Base-by-base conservation (phyloP, 2,888 invertebrate species). In the Abrostola triplasia region DNA sequence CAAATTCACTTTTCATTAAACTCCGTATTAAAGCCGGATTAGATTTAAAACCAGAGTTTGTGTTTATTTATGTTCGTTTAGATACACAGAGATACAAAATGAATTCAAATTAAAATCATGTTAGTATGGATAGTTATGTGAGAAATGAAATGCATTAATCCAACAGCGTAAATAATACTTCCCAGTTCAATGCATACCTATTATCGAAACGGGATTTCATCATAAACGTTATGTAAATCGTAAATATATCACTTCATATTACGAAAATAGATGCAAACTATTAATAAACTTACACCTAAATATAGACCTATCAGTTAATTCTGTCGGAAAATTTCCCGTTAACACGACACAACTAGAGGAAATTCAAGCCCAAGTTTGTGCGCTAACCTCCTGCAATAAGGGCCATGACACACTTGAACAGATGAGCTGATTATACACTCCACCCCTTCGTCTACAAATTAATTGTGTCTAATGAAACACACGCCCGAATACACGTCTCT, bases 391-490 rank as follows among this genome's bases (percentile, higher is more conserved):
- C 24, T 2, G 42, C 13, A 66, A 79, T 80, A 80, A 69, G 67
- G 55, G 37, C 35, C 54, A 55, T 58, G 57, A 49, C 38, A 64
- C 69, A 49, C 41, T 38, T 37, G 9, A 60, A 61, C 48, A 70
- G 70, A 73, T 65, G 67, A 76, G 75, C 66, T 77, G 73, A 77
- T 77, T 67, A 79, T 66, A 68, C 49, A 65, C 76, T 67, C 67
- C 64, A 62, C 70, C 67, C 77, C 64, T 71, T 67, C 79, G 78
- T 77, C 84, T 81, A 81, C 85, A 87, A 89, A 89, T 88, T 89
- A 89, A 91, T 90, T 87, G 86, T 82, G 77, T 86, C 86, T 90
- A 90, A 91, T 89, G 88, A 89, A 88, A 88, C 87, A 87, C 81
- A 77, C 83, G 84, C 80, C 79, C 66, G 64, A 84, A 83, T 81